Base-by-base conservation (phyloP, 2,113 vertebrate genomes). In the Varanus komodoensis region DNA sequence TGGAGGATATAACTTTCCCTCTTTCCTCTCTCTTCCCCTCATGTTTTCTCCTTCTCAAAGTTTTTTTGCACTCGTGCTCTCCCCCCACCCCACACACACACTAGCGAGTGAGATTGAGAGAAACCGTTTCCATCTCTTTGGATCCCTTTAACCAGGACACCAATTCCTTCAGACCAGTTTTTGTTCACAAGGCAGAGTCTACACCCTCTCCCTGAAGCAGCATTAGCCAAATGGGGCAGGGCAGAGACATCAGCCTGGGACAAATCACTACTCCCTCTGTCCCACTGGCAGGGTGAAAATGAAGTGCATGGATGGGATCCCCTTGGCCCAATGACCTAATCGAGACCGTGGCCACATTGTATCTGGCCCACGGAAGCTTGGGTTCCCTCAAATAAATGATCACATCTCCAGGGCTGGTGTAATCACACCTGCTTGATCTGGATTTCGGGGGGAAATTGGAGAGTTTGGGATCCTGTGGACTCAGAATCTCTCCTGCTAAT, bases 1-100 rank as follows among this genome's bases (percentile, higher is more conserved):
- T 91, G 93, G 89, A 91, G 89, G 91, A 95, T 91, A 48, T 67
- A 94, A 92, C 85, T 1, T 91, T 94, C 94, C 92, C 92, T 38
- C 38, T 23, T n/a, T 12, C 68, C 44, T 34, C 15, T 73, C 21
- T 92, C 52, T 34, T 9, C 32, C 7, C 29, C 29, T 57, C 57
- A 57, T 82, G 8, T n/a, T 19, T 11, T 12, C 50, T 6, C 1
- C 32, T 27, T 27, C 32, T 64, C 9, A 17, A 17, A 6, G n/a
- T 82, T 27, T 21, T 25, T 74, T 27, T 1, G 3, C 0, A 27
- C 27, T 73, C 12, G 67, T 0, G 64, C 38, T 54, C 82, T 19
- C 87, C 64, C 85, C 32, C 0, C 0, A 0, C 0, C 0, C 27
- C 64, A 8, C 57, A 61, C 80, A 34, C 29, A 34, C 19, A 23